These are phyloP conservation scores for Percopsis omiscomaycus DNA, from an alignment of 2,797 vertebrate genomes.

Conservation along the genomic window DNA sequence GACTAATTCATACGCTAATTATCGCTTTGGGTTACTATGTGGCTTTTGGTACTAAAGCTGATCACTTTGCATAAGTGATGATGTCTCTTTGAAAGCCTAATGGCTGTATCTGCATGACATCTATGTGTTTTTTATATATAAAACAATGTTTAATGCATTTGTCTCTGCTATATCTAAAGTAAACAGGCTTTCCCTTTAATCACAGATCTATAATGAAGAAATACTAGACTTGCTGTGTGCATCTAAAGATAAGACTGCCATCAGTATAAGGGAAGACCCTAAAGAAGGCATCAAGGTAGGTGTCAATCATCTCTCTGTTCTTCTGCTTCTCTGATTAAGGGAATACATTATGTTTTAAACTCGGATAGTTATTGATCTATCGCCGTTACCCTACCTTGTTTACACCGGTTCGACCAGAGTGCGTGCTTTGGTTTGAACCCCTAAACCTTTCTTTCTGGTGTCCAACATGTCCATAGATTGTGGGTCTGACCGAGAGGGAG, in stretches of 20 bases:
- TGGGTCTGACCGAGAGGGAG: conserved; percentile 86
- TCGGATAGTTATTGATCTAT: too few relatives aligned
- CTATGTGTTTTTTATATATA: not conserved
- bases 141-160: not conserved
- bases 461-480: conserved; percentile 76
- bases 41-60: too few relatives aligned
- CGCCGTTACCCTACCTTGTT: too few relatives aligned
- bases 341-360: too few relatives aligned
- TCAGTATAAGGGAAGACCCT: conserved; percentile 93
- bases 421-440: not conserved
- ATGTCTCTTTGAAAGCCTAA: too few relatives aligned
- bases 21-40: too few relatives aligned
- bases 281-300: conserved; percentile 95
- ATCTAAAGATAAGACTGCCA: conserved; percentile 81
- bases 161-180: not conserved
- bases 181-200: conserved; percentile 19
- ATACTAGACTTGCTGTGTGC: conserved; percentile 89
- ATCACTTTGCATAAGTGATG: too few relatives aligned
- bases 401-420: too few relatives aligned
- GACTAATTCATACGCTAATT: too few relatives aligned
- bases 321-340: too few relatives aligned
- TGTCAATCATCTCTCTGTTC: not conserved
- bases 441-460: too few relatives aligned
- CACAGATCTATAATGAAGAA: conserved; percentile 95
- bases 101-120: not conserved